phyloP scores from a whole-genome alignment of 2,113 vertebrate genomes.

The Sorex fumeus region DNA sequence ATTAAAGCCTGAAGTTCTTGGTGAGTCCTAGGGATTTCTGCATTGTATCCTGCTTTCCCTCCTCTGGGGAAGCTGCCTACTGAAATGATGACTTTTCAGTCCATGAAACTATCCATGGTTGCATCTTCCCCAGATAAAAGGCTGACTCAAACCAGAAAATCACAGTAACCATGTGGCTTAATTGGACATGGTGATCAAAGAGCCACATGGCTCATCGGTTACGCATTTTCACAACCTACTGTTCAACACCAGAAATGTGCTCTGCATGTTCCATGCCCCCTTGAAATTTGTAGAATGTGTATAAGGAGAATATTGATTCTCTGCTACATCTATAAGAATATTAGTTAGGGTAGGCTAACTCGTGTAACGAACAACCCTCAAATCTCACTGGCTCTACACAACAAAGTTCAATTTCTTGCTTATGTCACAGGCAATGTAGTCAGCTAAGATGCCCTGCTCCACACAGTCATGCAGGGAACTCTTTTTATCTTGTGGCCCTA shows the following conservation, averaged over 20 bases:
- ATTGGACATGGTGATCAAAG: conserved; percentile 78
- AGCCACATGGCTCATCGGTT: conserved; percentile 74
- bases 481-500: background rate
- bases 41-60: background rate
- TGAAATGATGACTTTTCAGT: conserved; percentile 70
- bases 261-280: background rate
- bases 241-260: conserved; percentile 64
- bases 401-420: conserved; percentile 68
- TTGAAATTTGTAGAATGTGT: conserved; percentile 49
- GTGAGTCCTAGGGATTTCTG: conserved; percentile 51
- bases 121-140: conserved; percentile 75
- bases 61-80: conserved; percentile 58
- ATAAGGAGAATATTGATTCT: conserved; percentile 44
- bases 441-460: conserved; percentile 48
- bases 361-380: conserved; percentile 42
- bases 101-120: conserved; percentile 60
- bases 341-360: conserved; percentile 66
- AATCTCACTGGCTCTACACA: conserved; percentile 61
- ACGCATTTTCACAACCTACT: conserved; percentile 72
- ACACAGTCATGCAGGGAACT: conserved; percentile 6
- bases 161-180: conserved; percentile 74
- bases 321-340: conserved; percentile 54
- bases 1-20: conserved; percentile 24
- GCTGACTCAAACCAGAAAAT: conserved; percentile 75
- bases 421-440: conserved; percentile 35